Evolutionary conservation across 1,140 invertebrate genomes (phyloP).

Genomic region (Platyura marginata): DNA sequence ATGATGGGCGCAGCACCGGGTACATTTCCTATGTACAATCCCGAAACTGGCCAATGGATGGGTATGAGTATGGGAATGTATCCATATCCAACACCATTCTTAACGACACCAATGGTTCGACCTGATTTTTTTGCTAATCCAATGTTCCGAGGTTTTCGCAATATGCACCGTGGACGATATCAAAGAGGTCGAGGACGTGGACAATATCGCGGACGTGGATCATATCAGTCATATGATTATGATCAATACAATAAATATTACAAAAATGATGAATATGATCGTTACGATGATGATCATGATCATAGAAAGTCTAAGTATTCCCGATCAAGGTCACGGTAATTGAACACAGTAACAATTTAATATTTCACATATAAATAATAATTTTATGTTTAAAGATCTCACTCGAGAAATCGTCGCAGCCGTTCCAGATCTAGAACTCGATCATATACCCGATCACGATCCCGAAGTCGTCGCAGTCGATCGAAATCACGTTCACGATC

Average conservation of each 20-base stretch:
- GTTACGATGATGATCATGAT: not conserved
- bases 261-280: not conserved
- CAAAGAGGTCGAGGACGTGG: not conserved
- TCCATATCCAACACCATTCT: not conserved
- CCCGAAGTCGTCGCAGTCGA: slow-evolving; percentile 22
- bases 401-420: slow-evolving; percentile 17
- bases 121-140: not conserved
- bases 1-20: not conserved
- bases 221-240: not conserved
- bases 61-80: not conserved
- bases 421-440: slow-evolving; percentile 14
- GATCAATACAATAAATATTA: too few species aligned
- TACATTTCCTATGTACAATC: slow-evolving; percentile 5
- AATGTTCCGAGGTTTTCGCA: slow-evolving; percentile 7
- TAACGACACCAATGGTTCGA: not conserved
- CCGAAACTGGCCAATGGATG: slow-evolving; percentile 6
- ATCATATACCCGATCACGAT: slow-evolving; percentile 13
- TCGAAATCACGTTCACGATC: slow-evolving; percentile 24
- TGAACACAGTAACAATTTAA: not conserved
- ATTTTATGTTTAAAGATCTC: slow-evolving; percentile 24
- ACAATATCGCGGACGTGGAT: not conserved
- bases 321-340: slow-evolving; percentile 1
- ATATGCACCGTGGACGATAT: slow-evolving; percentile 6
- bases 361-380: slow-evolving; percentile 16
- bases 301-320: slow-evolving; percentile 1